Percentiles rank a stretch among this genome's conserved stretches.
These are phyloP conservation scores for Hemitrygon akajei DNA, from an alignment of 2,797 vertebrate genomes.

Conservation along the genomic window DNA sequence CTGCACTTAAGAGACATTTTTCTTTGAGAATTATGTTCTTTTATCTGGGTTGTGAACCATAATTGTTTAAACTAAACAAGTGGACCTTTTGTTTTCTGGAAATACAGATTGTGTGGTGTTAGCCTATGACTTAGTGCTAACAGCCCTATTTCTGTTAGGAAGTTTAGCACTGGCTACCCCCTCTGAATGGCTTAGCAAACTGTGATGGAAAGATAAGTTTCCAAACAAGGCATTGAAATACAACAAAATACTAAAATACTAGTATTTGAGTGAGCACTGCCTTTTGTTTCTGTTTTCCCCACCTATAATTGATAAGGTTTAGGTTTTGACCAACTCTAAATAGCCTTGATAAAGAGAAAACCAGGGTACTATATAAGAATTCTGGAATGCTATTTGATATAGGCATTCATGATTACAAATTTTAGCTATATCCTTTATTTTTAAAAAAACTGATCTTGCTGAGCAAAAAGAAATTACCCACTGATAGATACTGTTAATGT, in stretches of 20 bases:
- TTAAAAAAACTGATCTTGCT: not conserved
- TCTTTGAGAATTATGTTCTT: not conserved
- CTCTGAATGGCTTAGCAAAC: not conserved
- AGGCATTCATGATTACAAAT: not conserved
- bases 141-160: not conserved
- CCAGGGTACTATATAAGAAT: not conserved
- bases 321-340: not conserved
- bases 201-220: not conserved
- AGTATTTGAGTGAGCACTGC: not conserved
- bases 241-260: not conserved
- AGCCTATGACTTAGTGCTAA: not conserved
- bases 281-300: not conserved
- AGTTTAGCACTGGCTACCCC: not conserved
- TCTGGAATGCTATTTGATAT: no score
- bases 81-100: not conserved
- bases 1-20: not conserved
- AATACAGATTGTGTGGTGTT: not conserved
- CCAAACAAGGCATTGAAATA: not conserved
- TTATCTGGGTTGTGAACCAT: not conserved
- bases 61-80: not conserved
- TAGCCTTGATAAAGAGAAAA: not conserved
- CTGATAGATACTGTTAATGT: constrained; percentile 17
- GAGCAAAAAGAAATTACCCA: not conserved
- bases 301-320: not conserved
- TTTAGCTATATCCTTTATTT: not conserved